Conservation (phyloP, 2,888 invertebrate species). For the Sinhomidia bicolor region DNA sequence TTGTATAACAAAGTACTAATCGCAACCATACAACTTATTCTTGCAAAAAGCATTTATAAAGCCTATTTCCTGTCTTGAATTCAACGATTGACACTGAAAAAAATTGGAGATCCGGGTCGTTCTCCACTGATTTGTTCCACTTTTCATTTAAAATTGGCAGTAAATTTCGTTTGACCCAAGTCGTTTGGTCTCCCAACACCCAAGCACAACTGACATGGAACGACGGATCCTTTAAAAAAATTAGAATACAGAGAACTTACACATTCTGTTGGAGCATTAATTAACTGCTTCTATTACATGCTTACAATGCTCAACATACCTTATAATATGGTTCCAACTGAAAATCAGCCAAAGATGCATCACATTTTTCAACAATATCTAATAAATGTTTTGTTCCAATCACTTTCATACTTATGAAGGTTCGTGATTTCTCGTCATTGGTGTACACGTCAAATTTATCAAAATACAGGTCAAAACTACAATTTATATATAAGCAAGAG, state of each 20-base stretch:
- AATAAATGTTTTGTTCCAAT: conserved; percentile 84
- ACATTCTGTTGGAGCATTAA: background rate
- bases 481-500: conserved; percentile 77
- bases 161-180: conserved; percentile 74
- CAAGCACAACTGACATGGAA: conserved; percentile 93
- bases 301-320: conserved; percentile 82
- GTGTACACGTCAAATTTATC: conserved; percentile 87
- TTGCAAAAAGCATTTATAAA: conserved; percentile 84
- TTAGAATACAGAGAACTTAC: background rate
- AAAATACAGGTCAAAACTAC: conserved; percentile 85
- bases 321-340: conserved; percentile 90
- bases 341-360: conserved; percentile 88
- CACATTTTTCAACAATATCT: conserved; percentile 85
- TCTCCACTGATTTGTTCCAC: conserved; percentile 81
- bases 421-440: conserved; percentile 92
- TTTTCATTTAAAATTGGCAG: conserved; percentile 83
- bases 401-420: conserved; percentile 90
- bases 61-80: conserved; percentile 90
- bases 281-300: background rate
- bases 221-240: conserved; percentile 87
- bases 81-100: conserved; percentile 84
- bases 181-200: conserved; percentile 87
- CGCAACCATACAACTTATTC: too few relatives aligned
- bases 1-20: too few relatives aligned
- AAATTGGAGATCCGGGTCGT: conserved; percentile 82